Conservation (phyloP, 2,797 vertebrate genomes). For the Cuniculus paca region DNA sequence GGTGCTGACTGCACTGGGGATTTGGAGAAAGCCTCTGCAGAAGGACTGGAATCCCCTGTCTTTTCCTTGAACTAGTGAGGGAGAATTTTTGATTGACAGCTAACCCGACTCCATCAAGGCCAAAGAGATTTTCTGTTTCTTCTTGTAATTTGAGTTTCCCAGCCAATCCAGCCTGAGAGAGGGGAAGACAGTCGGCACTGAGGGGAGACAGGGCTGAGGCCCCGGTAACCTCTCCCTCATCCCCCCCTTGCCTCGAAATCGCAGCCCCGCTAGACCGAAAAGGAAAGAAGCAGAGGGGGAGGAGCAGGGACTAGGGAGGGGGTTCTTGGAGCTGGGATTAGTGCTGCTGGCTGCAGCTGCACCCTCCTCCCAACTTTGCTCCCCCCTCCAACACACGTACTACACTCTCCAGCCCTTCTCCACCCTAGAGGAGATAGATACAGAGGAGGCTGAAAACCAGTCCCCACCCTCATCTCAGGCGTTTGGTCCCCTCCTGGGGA, state of each 20-base stretch:
- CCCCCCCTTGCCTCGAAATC: conserved; percentile 6
- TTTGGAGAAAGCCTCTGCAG: conserved; percentile 69
- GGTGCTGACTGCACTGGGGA: conserved; percentile 59
- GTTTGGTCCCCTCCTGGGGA: conserved; percentile 69
- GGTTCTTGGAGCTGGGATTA: neutral
- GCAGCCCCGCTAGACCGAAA: conserved; percentile 76
- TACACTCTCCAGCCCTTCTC: conserved; percentile 20
- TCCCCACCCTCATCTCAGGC: neutral
- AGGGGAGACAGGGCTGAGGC: conserved; percentile 43
- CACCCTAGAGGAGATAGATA: conserved; percentile 10
- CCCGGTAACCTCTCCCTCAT: neutral
- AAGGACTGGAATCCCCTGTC: conserved; percentile 33
- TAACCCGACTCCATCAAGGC: conserved; percentile 86
- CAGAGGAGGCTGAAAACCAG: conserved; percentile 23
- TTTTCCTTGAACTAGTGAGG: conserved; percentile 83
- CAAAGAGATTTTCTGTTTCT: conserved; percentile 81
- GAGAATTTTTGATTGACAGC: conserved; percentile 87
- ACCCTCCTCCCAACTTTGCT: conserved; percentile 48
- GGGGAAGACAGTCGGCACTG: conserved; percentile 23
- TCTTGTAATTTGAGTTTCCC: conserved; percentile 72
- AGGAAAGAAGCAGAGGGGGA: conserved; percentile 45
- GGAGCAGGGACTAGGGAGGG: conserved; percentile 50
- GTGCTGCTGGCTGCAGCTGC: neutral
- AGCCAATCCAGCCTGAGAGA: conserved; percentile 15
- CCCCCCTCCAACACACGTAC: neutral